A percentile compares a stretch with the other conserved stretches of the same genome.
Conservation (phyloP, 1,140 invertebrate genomes). For the Argopecten irradians region DNA sequence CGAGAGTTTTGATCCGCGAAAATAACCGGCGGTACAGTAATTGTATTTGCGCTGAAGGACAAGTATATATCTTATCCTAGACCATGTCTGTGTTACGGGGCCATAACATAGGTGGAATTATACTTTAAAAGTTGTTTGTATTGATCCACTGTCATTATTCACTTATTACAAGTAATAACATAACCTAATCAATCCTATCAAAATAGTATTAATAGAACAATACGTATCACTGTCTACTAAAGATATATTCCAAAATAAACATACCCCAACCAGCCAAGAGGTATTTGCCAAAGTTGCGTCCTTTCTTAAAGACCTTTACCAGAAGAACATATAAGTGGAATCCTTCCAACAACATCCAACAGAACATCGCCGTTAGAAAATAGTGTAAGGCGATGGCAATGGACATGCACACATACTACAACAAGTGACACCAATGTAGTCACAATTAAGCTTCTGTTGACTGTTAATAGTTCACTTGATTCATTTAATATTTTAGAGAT, state of each 20-base stretch:
- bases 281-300: constrained; percentile 82
- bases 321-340: constrained; percentile 93
- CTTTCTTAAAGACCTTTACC: constrained; percentile 93
- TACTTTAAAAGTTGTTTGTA: too few relatives aligned
- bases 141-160: too few relatives aligned
- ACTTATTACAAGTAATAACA: too few relatives aligned
- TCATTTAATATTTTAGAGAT: background rate
- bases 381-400: constrained; percentile 77
- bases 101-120: too few relatives aligned
- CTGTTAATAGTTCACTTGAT: background rate
- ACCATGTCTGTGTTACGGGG: too few relatives aligned
- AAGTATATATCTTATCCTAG: too few relatives aligned
- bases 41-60: too few relatives aligned
- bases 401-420: constrained; percentile 67
- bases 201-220: too few relatives aligned
- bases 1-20: too few relatives aligned
- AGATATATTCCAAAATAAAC: constrained; percentile 42
- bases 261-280: constrained; percentile 79
- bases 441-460: background rate
- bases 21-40: too few relatives aligned
- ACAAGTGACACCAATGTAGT: constrained; percentile 29
- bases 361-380: constrained; percentile 76
- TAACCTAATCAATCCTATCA: too few relatives aligned
- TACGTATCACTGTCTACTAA: too few relatives aligned
- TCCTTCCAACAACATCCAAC: constrained; percentile 79